Evolutionary conservation across 2,888 invertebrate genomes (phyloP).

Genomic region (Nemoura dubitans): DNA sequence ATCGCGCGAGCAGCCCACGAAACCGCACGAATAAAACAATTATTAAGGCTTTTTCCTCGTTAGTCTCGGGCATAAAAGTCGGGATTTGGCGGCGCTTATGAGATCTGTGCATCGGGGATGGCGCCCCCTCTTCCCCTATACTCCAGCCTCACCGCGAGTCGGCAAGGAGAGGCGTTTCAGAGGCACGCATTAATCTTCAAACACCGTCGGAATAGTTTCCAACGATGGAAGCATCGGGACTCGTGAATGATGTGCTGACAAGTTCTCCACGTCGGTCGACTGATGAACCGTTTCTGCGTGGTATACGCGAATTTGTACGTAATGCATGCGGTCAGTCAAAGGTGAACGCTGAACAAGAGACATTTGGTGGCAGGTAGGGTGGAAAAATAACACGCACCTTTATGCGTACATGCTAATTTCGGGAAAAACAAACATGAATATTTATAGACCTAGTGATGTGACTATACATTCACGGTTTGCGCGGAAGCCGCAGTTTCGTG

Average conservation of each 20-base stretch:
- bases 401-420: not conserved
- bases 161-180: not conserved
- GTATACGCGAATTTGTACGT: not conserved
- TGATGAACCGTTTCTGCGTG: not conserved
- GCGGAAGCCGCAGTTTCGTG: not conserved
- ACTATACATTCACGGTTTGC: not conserved
- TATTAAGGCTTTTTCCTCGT: slow-evolving; percentile 39
- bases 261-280: not conserved
- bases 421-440: not conserved
- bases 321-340: not conserved
- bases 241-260: slow-evolving; percentile 31
- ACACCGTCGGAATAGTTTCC: slow-evolving; percentile 18
- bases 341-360: not conserved
- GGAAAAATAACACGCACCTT: not conserved
- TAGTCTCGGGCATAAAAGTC: slow-evolving; percentile 15
- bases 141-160: not conserved
- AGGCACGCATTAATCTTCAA: slow-evolving; percentile 21
- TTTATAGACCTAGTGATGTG: not conserved
- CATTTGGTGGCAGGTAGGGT: not conserved
- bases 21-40: slow-evolving; percentile 34
- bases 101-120: slow-evolving; percentile 10
- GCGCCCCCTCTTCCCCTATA: not conserved
- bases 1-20: not conserved
- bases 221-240: not conserved
- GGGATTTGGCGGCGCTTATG: slow-evolving; percentile 27